Evolutionary conservation across 2,888 invertebrate genomes (phyloP).

Genomic region (Harpalus rubripes): DNA sequence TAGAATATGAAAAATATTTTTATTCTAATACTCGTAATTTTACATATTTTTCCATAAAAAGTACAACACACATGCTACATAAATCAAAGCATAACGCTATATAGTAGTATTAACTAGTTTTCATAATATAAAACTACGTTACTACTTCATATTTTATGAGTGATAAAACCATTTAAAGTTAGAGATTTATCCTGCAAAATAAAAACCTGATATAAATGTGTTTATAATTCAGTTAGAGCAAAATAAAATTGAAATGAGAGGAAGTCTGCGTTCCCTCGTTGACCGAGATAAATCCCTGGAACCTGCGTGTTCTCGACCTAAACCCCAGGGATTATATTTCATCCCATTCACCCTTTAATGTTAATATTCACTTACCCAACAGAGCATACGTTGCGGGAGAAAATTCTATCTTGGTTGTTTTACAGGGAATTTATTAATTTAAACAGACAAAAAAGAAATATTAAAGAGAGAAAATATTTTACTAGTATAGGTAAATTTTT

Average conservation of each 20-base stretch:
- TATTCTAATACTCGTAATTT: no score
- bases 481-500: background rate
- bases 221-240: constrained; percentile 25
- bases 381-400: background rate
- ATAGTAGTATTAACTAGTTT: background rate
- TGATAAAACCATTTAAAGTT: background rate
- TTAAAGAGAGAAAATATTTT: background rate
- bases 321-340: constrained; percentile 25
- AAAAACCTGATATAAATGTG: constrained; percentile 19
- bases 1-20: background rate
- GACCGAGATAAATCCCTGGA: constrained; percentile 15
- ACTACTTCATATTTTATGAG: background rate
- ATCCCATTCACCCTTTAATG: constrained; percentile 35
- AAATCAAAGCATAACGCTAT: background rate
- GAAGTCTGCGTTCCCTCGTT: constrained; percentile 12
- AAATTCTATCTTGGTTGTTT: background rate
- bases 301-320: constrained; percentile 32
- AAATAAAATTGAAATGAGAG: constrained; percentile 33
- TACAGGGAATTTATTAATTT: background rate
- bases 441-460: background rate
- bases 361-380: constrained; percentile 39
- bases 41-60: background rate
- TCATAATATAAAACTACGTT: background rate
- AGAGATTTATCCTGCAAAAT: constrained; percentile 25
- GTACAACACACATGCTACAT: background rate